Evolutionary conservation across 2,797 vertebrate genomes (phyloP).

Genomic region (Chiropotes sagulatus): DNA sequence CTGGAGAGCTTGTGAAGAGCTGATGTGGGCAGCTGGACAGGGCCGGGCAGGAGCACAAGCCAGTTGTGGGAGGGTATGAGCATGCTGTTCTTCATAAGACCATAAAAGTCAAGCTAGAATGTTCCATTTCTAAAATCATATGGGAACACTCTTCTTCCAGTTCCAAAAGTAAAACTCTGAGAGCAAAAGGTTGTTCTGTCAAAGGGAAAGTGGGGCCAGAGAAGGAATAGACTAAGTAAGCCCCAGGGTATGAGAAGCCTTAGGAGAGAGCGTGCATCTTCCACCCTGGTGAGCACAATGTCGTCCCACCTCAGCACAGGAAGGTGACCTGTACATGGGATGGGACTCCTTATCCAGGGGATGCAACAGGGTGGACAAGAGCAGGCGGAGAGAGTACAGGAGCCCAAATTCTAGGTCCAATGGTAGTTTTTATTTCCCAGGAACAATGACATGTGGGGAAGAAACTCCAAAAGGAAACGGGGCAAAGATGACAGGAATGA

Average conservation of each 20-base stretch:
- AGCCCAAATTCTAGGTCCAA: constrained; percentile 2
- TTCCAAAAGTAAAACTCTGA: neutral
- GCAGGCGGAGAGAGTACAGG: neutral
- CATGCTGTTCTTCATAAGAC: constrained; percentile 11
- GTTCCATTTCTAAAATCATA: constrained; percentile 32
- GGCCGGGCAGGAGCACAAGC: neutral
- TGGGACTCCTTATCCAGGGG: neutral
- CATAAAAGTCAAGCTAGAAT: constrained; percentile 52
- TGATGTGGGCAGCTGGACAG: neutral
- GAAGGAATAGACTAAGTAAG: neutral
- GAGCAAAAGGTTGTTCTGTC: neutral
- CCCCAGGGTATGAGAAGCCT: neutral
- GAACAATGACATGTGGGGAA: constrained; percentile 46
- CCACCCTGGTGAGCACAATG: neutral
- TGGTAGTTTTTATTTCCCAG: constrained; percentile 67
- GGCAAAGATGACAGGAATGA: neutral
- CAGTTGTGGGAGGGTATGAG: constrained; percentile 41
- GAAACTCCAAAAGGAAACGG: constrained; percentile 44
- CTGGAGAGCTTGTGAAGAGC: neutral
- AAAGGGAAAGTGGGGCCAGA: neutral
- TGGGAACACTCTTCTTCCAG: neutral
- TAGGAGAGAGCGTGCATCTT: neutral
- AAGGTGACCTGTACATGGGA: neutral
- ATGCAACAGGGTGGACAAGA: neutral
- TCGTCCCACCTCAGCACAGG: neutral